phyloP scores from a whole-genome alignment of 2,113 vertebrate genomes.

The Daphoenositta chrysoptera region DNA sequence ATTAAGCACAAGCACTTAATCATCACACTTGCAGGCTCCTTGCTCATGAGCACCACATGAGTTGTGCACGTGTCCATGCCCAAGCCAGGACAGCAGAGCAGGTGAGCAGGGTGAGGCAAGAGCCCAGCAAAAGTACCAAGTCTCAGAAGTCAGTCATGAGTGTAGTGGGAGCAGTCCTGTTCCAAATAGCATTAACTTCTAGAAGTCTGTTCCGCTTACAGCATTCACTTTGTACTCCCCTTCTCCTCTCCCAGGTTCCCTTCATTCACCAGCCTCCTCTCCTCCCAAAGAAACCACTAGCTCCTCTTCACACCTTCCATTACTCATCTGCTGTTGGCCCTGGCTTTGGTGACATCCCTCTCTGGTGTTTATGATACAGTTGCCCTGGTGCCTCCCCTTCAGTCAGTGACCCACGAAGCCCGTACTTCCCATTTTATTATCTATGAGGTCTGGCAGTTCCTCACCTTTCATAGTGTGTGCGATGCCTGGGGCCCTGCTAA shows the following conservation, averaged over 20 bases:
- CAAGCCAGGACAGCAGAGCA: background rate
- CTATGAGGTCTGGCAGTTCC: background rate
- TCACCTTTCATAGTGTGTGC: background rate
- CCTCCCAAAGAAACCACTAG: background rate
- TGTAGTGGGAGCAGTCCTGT: background rate
- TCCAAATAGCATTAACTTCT: background rate
- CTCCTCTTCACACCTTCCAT: background rate
- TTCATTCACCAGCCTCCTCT: background rate
- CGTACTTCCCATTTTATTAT: background rate
- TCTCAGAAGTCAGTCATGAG: background rate
- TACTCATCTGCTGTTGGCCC: background rate
- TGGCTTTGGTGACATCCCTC: background rate
- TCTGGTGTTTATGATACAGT: background rate
- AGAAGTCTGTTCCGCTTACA: background rate
- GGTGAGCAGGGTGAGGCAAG: background rate
- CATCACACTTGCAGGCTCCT: background rate
- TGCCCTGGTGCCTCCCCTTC: background rate
- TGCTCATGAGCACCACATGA: rapidly evolving
- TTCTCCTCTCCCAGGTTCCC: background rate
- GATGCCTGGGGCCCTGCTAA: background rate
- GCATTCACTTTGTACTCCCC: background rate
- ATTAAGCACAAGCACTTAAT: background rate
- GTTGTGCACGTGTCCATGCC: rapidly evolving
- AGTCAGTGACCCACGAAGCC: rapidly evolving
- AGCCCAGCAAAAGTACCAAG: background rate